Base-by-base conservation (phyloP, 2,113 vertebrate genomes). In the Morone saxatilis region DNA sequence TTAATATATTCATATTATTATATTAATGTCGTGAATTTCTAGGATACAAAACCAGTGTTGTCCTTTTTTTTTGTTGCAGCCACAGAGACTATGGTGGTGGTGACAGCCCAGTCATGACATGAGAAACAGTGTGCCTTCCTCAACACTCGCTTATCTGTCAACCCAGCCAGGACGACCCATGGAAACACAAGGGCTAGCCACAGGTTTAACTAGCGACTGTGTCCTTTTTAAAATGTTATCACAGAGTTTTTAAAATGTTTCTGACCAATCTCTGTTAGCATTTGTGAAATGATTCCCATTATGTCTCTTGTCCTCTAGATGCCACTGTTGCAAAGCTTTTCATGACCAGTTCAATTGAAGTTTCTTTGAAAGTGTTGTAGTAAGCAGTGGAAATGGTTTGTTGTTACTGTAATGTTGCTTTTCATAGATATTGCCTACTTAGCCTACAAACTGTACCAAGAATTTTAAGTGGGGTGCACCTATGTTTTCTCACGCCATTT, bases 101-200 rank as follows among this genome's bases (percentile, higher is more conserved):
- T 71, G 80, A 78, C 83, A 8, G 50, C 60, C 31, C 81, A 74
- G 72, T 86, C 72, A 13, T 94, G 88, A 93, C 20, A 41, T n/a
- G 81, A 81, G 71, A 73, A 71, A 88, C 80, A 65, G 83, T 19
- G 81, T 90, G 86, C 85, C 88, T 91, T 88, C 85, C 61, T 73
- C 66, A 84, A 86, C 65, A 69, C 86, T 77, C 72, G n/a, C 62
- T 76, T 47, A 59, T 80, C 87, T 47, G 48, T 76, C 86, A 47
- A 5, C 75, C 50, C 22, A 80, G 56, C 66, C 56, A 31, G 67
- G 71, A 78, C 2, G 47, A 78, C 36, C 2, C 14, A 71, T 36
- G 59, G 41, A 68, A 72, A 40, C 53, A 31, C 47, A 70, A 19
- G 38, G 74, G 57, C 19, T 17, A 59, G 22, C 31, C 7, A 10